Base-by-base conservation (phyloP, 2,888 invertebrate species). In the Trilocha varians region DNA sequence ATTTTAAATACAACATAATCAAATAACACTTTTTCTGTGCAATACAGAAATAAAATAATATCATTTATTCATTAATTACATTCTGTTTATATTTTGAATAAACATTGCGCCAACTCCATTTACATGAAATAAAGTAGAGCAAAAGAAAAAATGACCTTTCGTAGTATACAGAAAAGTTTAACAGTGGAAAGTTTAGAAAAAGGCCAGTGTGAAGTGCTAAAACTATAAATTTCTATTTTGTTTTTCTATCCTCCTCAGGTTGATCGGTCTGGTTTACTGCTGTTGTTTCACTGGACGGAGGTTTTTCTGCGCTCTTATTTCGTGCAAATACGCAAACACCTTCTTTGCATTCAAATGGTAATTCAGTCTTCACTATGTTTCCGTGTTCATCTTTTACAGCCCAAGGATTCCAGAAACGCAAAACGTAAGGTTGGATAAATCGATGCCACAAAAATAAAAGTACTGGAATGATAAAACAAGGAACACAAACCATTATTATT, bases 321-420 rank as follows among this genome's bases (percentile, higher is more conserved):
- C 42, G 17, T 38, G 39, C 25, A 46, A 78, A 84, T 1, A 71
- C 67, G 45, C 89, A 90, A 1, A 79, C 85, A 1, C 88, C 88
- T 25, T 89, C 89, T 57, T 87, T 87, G 54, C 89, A 89, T 46
- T 87, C 80, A 50, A 89, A 88, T 8, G 89, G 89, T 42, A 88
- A 87, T 50, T 89, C 88, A 0, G 89, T 88, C 34, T 85, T 85
- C 14, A 86, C 11, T 25, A 25, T 73, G 55, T 89, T 89, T 15
- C 89, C 89, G 39, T 89, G 78, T 14, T 84, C 88, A 51, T 89
- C 88, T 62, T 90, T 89, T 43, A 89, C 89, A 42, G 88, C 88
- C 91, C 92, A 93, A 1, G 92, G 93, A 69, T 93, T 93, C 95
- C 95, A 95, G 63, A 91, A 91, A 49, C 91, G 91, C 39, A 94